These are phyloP conservation scores for Erannis defoliaria DNA, from an alignment of 2,888 invertebrate species.

Conservation along the genomic window DNA sequence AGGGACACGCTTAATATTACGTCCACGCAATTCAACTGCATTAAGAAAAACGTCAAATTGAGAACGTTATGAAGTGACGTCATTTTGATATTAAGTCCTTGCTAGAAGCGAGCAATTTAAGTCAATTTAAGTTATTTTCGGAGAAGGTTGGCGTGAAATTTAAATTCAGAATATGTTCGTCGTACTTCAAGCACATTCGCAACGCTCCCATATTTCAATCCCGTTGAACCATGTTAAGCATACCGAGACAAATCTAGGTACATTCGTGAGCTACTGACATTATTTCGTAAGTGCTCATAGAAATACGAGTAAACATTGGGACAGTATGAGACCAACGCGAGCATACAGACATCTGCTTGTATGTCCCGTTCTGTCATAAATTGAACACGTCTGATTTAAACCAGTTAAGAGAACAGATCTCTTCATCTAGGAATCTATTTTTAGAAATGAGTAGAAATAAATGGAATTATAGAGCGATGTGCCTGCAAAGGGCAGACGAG, in stretches of 20 bases:
- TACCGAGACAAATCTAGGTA: conserved; percentile 63
- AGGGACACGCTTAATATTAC: conserved; percentile 54
- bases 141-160: conserved; percentile 24
- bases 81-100: conserved; percentile 10
- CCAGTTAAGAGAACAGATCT: conserved; percentile 43
- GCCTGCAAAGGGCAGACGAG: conserved; percentile 23
- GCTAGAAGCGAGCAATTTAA: too few species aligned
- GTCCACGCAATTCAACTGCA: conserved; percentile 55
- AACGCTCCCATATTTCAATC: conserved; percentile 48
- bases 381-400: conserved; percentile 43
- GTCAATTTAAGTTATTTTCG: conserved; percentile 10
- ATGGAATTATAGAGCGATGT: conserved; percentile 19
- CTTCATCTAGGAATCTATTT: conserved; percentile 43
- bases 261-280: conserved; percentile 59
- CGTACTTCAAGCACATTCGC: conserved; percentile 37
- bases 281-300: conserved; percentile 68
- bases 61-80: conserved; percentile 11
- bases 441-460: conserved; percentile 38
- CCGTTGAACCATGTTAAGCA: conserved; percentile 40
- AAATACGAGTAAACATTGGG: conserved; percentile 69
- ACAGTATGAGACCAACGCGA: conserved; percentile 58
- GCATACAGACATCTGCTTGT: conserved; percentile 55
- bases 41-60: conserved; percentile 37
- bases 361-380: conserved; percentile 48
- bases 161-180: conserved; percentile 12